Percentiles rank a stretch among this genome's conserved stretches.
Evolutionary conservation across 2,888 invertebrate species (phyloP).

Genomic region (Baccha elongata): DNA sequence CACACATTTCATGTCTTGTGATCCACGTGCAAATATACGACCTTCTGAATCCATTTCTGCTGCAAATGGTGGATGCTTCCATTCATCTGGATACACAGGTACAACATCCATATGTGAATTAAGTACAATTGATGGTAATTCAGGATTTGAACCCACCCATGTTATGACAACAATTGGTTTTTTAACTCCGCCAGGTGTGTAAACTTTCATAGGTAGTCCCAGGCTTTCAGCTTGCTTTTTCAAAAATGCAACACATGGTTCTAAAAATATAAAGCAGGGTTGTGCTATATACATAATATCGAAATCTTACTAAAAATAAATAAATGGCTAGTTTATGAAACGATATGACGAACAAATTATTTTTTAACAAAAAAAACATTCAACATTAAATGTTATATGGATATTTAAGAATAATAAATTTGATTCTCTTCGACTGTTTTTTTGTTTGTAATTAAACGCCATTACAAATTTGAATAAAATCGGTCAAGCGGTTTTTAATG

Average conservation of each 20-base stretch:
- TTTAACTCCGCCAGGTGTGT: conserved; percentile 83
- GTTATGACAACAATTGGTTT: conserved; percentile 92
- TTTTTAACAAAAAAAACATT: too few species aligned
- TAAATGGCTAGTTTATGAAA: too few species aligned
- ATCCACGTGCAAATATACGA: conserved; percentile 89
- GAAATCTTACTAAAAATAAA: too few species aligned
- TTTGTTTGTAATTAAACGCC: too few species aligned
- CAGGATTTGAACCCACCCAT: conserved; percentile 88
- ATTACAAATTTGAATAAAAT: too few species aligned
- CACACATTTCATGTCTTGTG: conserved; percentile 93
- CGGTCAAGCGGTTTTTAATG: too few species aligned
- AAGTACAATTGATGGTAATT: conserved; percentile 89
- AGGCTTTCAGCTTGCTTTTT: conserved; percentile 87
- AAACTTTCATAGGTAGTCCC: conserved; percentile 86
- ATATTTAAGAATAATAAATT: too few species aligned
- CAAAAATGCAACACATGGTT: conserved; percentile 87
- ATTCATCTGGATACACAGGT: conserved; percentile 92
- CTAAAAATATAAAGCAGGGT: conserved; percentile 38
- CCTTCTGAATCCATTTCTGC: conserved; percentile 93
- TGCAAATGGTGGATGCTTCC: conserved; percentile 95
- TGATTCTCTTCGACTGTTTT: too few species aligned
- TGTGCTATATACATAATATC: too few species aligned
- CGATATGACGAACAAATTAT: too few species aligned
- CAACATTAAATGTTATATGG: too few species aligned
- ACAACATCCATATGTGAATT: conserved; percentile 99